A percentile compares a stretch with the other conserved stretches of the same genome.
Evolutionary conservation across 2,888 invertebrate genomes (phyloP).

Genomic region (Harpagoxenus sublaevis): DNA sequence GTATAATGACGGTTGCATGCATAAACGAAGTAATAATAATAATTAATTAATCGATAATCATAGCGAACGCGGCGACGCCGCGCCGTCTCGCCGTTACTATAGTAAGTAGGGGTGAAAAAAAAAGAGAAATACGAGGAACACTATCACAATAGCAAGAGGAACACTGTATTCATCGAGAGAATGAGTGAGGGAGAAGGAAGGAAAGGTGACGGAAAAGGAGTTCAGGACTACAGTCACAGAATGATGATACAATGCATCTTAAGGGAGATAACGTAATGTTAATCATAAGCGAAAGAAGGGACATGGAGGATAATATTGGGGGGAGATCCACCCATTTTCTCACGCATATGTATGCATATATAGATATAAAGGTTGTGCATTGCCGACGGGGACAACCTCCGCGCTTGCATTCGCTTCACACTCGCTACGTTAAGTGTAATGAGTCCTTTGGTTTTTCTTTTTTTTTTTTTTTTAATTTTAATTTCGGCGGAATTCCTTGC

Average conservation of each 20-base stretch:
- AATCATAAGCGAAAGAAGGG: conserved; percentile 70
- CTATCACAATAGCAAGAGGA: conserved; percentile 30
- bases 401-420: conserved; percentile 82
- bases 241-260: conserved; percentile 52
- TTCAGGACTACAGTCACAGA: not conserved
- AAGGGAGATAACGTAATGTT: conserved; percentile 55
- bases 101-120: conserved; percentile 36
- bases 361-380: conserved; percentile 79
- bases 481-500: conserved; percentile 65
- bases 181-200: not conserved
- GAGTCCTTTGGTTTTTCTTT: conserved; percentile 70
- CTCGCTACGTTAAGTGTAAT: conserved; percentile 75
- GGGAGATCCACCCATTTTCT: conserved; percentile 73
- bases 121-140: conserved; percentile 12
- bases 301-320: conserved; percentile 77
- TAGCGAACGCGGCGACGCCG: conserved; percentile 75
- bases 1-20: conserved; percentile 81
- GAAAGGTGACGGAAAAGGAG: conserved; percentile 31
- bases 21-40: conserved; percentile 77
- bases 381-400: conserved; percentile 82
- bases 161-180: conserved; percentile 19
- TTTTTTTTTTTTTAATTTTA: conserved; percentile 74
- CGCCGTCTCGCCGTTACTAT: conserved; percentile 67
- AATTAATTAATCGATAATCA: conserved; percentile 66
- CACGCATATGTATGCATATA: conserved; percentile 31